Conservation (phyloP, 2,113 vertebrate genomes). For the Zapornia atra region DNA sequence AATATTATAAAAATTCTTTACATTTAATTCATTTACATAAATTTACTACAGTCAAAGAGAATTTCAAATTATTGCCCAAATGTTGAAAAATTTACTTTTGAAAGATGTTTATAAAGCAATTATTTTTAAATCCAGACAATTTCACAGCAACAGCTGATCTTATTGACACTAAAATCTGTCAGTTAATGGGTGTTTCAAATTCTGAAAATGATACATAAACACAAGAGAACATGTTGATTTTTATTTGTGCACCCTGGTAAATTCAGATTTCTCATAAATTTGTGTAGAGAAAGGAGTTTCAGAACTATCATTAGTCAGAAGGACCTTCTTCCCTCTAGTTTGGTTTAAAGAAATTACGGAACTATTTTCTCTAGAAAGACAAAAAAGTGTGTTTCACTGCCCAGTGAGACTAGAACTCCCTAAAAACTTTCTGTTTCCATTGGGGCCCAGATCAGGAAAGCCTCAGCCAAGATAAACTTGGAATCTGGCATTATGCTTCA, state of each 20-base stretch:
- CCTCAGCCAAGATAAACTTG: background rate
- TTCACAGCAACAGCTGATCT: constrained; percentile 13
- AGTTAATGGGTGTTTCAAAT: background rate
- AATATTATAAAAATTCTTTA: background rate
- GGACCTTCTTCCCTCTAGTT: background rate
- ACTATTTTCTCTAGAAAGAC: background rate
- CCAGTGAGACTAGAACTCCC: background rate
- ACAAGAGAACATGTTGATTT: background rate
- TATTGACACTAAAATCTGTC: constrained; percentile 1
- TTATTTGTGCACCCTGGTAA: background rate
- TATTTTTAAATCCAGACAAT: background rate
- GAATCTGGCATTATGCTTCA: background rate
- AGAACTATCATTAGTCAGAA: constrained; percentile 45
- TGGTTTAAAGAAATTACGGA: background rate
- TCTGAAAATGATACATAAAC: background rate
- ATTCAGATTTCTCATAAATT: background rate
- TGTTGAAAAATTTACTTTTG: background rate
- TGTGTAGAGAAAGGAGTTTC: constrained; percentile 1
- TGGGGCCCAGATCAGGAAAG: background rate
- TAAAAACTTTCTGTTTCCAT: background rate
- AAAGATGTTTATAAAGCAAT: background rate
- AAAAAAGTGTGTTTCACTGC: background rate
- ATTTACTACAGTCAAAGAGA: background rate
- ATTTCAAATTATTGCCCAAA: background rate
- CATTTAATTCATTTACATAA: background rate